Conservation (phyloP, 2,888 invertebrate genomes). For the Smittia sp. region DNA sequence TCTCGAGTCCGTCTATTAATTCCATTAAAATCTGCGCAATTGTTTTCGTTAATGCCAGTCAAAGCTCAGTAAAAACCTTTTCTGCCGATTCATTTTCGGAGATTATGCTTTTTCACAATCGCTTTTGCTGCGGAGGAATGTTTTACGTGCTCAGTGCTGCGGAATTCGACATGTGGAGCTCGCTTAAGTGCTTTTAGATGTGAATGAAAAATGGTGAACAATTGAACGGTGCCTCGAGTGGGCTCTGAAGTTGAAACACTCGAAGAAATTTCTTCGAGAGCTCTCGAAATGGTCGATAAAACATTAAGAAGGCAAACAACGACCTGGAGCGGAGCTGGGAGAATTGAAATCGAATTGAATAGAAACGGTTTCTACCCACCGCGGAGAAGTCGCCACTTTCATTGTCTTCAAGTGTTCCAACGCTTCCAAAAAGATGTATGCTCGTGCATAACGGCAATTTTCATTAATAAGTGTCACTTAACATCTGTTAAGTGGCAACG, state of each 20-base stretch:
- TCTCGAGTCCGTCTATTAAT: neutral
- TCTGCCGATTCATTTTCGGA: neutral
- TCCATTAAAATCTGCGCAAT: neutral
- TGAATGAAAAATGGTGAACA: slow-evolving; percentile 6
- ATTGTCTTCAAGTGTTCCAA: neutral
- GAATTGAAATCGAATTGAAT: neutral
- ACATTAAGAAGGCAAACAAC: neutral
- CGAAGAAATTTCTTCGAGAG: neutral
- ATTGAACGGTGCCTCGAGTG: slow-evolving; percentile 5
- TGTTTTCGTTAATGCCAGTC: neutral
- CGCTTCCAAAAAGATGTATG: neutral
- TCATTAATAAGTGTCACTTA: too few species aligned
- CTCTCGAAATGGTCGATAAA: neutral
- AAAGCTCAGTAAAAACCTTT: neutral
- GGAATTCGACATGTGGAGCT: neutral
- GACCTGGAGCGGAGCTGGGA: neutral
- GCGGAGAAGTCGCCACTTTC: neutral
- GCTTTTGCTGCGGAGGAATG: neutral
- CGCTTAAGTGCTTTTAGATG: neutral
- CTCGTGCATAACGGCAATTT: too few species aligned
- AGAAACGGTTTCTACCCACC: neutral
- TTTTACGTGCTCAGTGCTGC: neutral
- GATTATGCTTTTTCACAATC: slow-evolving; percentile 1
- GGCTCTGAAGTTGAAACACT: neutral
- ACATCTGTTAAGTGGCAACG: too few species aligned